Conservation (phyloP, 2,888 invertebrate species). For the Pseudococcus longispinus region DNA sequence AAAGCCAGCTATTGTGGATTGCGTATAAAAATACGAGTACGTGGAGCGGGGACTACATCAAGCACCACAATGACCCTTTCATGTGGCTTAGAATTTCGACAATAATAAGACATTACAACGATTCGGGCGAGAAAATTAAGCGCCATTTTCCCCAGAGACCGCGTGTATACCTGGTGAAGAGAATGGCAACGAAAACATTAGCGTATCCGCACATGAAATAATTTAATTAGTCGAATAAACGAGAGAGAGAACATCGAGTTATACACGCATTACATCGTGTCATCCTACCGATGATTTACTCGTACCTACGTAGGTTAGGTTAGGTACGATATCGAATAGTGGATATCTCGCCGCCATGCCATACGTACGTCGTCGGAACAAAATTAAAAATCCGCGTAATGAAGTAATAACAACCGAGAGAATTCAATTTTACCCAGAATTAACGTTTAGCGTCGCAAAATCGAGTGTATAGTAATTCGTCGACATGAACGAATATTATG, state of each 20-base stretch:
- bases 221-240: constrained; percentile 39
- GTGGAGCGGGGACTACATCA: too few species aligned
- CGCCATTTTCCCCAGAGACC: constrained; percentile 13
- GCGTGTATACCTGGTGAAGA: not conserved
- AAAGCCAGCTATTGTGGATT: not conserved
- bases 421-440: constrained; percentile 18
- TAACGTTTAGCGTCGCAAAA: not conserved
- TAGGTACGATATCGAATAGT: not conserved
- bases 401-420: constrained; percentile 8
- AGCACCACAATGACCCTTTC: constrained; percentile 1
- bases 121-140: not conserved
- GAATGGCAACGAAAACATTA: constrained; percentile 22
- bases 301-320: not conserved
- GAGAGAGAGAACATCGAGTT: constrained; percentile 29
- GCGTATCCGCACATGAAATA: constrained; percentile 3
- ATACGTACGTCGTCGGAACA: too few species aligned
- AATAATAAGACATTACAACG: constrained; percentile 36
- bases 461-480: not conserved
- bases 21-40: not conserved
- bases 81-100: constrained; percentile 15
- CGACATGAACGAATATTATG: too few species aligned
- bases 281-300: not conserved
- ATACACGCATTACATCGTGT: not conserved
- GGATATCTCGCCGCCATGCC: not conserved
- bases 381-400: constrained; percentile 6